Percentiles rank a stretch among this genome's conserved stretches.
Evolutionary conservation across 2,888 invertebrate genomes (phyloP).

Genomic region (Troides aeacus): DNA sequence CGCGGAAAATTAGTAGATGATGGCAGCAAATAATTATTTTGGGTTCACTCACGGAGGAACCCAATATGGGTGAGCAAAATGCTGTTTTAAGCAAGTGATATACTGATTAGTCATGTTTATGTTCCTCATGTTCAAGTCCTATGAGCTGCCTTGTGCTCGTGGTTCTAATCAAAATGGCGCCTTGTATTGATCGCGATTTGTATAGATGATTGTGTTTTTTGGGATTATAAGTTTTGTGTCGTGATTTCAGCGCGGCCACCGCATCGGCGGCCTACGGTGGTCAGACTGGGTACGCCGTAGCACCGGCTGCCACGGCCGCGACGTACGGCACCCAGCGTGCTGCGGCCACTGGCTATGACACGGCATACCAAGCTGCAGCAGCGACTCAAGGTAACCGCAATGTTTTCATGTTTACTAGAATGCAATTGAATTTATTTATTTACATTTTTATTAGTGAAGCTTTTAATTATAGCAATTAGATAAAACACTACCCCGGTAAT

Average conservation of each 20-base stretch:
- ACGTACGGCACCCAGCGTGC: slow-evolving; percentile 91
- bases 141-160: slow-evolving; percentile 57
- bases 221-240: slow-evolving; percentile 36
- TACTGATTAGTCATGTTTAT: slow-evolving; percentile 32
- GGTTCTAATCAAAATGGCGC: slow-evolving; percentile 76
- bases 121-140: slow-evolving; percentile 29
- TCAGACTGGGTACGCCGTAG: slow-evolving; percentile 91
- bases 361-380: slow-evolving; percentile 90
- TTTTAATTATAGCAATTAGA: not conserved
- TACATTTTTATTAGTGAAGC: not conserved
- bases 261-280: slow-evolving; percentile 91
- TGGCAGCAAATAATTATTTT: slow-evolving; percentile 97
- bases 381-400: slow-evolving; percentile 83
- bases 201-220: slow-evolving; percentile 36
- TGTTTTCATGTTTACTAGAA: not conserved
- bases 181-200: slow-evolving; percentile 62
- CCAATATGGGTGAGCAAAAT: slow-evolving; percentile 89
- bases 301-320: slow-evolving; percentile 89
- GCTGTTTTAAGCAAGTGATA: slow-evolving; percentile 32
- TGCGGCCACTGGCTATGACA: slow-evolving; percentile 89
- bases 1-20: slow-evolving; percentile 77
- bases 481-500: not conserved
- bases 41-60: slow-evolving; percentile 96
- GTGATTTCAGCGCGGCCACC: slow-evolving; percentile 82
- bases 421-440: not conserved